Evolutionary conservation across 2,888 invertebrate species (phyloP).

Genomic region (Lithophane ornitopus): DNA sequence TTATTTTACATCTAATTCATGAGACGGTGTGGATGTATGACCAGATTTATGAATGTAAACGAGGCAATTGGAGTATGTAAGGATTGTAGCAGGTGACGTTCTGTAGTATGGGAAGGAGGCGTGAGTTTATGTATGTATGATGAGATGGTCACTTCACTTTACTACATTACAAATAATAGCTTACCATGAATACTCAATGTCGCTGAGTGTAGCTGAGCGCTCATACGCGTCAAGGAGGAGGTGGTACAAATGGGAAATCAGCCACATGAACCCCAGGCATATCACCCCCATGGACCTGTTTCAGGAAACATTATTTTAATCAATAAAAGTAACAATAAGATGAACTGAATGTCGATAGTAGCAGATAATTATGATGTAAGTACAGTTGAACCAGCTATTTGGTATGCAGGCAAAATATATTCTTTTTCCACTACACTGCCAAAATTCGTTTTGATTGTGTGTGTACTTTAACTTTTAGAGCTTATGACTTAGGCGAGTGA

Average conservation of each 20-base stretch:
- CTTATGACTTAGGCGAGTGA: too few species aligned
- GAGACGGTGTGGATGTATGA: neutral
- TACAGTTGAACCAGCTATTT: too few species aligned
- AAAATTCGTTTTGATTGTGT: too few species aligned
- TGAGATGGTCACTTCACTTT: neutral
- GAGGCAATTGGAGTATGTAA: too few species aligned
- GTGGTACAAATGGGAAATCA: constrained; percentile 77
- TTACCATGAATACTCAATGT: constrained; percentile 85
- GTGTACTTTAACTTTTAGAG: too few species aligned
- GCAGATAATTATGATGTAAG: neutral
- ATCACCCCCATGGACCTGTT: constrained; percentile 73
- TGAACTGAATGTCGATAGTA: neutral
- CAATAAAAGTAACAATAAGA: neutral
- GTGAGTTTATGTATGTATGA: too few species aligned
- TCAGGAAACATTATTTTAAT: constrained; percentile 3
- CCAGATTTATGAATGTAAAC: too few species aligned
- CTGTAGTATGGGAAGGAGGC: too few species aligned
- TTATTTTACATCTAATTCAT: neutral
- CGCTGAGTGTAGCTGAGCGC: constrained; percentile 76
- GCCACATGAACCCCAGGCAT: constrained; percentile 75
- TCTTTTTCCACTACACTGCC: too few species aligned
- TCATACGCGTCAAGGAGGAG: constrained; percentile 78
- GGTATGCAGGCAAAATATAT: too few species aligned
- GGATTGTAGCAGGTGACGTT: too few species aligned
- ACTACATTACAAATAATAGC: constrained; percentile 19